A percentile compares a stretch with the other conserved stretches of the same genome.
Conservation (phyloP, 2,113 vertebrate genomes). For the Mirounga angustirostris region DNA sequence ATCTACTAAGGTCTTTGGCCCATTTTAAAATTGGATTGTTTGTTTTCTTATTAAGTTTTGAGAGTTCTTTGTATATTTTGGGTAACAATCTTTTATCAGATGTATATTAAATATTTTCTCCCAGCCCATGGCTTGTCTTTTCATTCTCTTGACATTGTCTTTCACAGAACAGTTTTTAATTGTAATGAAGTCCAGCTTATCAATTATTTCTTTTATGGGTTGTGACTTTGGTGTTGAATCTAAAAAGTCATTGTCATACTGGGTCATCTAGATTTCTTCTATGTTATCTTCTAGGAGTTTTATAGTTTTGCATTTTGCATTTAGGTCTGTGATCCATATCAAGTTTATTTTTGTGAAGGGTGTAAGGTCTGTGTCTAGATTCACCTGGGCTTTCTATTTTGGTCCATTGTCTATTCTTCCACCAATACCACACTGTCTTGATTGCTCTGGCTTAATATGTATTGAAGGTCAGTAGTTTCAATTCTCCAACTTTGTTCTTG, state of each 20-base stretch:
- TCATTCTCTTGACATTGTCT: background rate
- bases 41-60: background rate
- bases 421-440: background rate
- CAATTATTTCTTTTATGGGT: background rate
- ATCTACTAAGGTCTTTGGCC: background rate
- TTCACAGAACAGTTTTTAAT: background rate
- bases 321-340: background rate
- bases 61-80: background rate
- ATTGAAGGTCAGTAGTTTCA: background rate
- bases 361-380: background rate
- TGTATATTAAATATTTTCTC: background rate
- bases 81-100: background rate
- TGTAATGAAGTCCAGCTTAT: background rate
- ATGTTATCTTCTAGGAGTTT: background rate
- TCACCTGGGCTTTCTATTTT: background rate
- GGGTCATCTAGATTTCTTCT: background rate
- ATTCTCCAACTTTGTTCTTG: background rate
- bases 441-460: background rate
- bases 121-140: background rate
- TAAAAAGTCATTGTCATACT: background rate
- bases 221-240: background rate
- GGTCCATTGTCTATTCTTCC: background rate
- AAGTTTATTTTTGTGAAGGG: background rate
- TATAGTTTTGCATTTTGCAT: background rate
- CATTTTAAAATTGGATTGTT: background rate